These are phyloP conservation scores for Stenichneumon culpator DNA, from an alignment of 2,888 invertebrate genomes.

Conservation along the genomic window DNA sequence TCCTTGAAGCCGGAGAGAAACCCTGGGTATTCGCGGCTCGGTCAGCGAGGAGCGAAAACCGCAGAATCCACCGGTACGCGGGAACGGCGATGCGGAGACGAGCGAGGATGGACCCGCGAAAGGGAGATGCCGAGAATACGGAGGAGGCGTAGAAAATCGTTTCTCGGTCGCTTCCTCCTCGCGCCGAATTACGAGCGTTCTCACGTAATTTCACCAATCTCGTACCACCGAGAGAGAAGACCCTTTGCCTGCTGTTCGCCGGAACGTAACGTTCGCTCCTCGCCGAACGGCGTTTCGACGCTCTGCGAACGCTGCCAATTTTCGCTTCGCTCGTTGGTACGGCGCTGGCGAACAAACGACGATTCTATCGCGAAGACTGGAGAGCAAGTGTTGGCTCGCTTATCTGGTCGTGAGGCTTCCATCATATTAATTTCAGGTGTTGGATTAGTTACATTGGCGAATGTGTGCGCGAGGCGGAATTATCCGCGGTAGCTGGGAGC, in stretches of 20 bases:
- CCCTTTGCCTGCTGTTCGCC: conserved; percentile 28
- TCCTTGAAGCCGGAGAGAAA: conserved; percentile 31
- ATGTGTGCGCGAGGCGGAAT: conserved; percentile 33
- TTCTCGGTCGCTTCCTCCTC: conserved; percentile 53
- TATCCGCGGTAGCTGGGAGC: conserved; percentile 26
- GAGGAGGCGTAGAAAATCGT: conserved; percentile 60
- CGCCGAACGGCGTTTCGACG: conserved; percentile 19
- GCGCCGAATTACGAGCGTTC: conserved; percentile 66
- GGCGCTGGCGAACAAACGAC: conserved; percentile 39
- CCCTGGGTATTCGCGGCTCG: conserved; percentile 22
- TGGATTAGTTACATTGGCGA: conserved; percentile 52
- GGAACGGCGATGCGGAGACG: not conserved
- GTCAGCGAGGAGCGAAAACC: conserved; percentile 31
- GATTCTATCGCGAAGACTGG: conserved; percentile 32
- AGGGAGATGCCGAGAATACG: conserved; percentile 29
- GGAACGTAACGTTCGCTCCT: conserved; percentile 10
- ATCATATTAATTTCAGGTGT: conserved; percentile 61
- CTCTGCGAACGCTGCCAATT: conserved; percentile 49
- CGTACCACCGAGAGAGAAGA: conserved; percentile 1
- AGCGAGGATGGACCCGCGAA: conserved; percentile 13
- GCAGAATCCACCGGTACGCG: conserved; percentile 41
- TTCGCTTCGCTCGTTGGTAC: conserved; percentile 37
- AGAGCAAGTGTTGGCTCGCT: not conserved
- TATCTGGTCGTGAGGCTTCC: not conserved
- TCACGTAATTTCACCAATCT: conserved; percentile 62